phyloP scores from a whole-genome alignment of 2,888 invertebrate genomes.

The Allygus modestus region DNA sequence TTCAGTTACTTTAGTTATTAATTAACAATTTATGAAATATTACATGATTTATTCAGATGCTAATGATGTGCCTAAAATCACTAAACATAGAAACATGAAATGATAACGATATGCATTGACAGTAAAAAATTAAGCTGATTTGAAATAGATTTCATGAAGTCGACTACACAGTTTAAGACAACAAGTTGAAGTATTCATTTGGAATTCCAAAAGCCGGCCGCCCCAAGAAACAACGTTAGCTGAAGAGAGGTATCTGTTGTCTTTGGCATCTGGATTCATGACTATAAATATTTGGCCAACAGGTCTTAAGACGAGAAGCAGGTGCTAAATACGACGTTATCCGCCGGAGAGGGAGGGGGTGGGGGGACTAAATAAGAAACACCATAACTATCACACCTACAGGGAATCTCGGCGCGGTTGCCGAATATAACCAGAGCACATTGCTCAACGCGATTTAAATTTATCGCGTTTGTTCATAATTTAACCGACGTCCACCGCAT shows the following conservation, averaged over 20 bases:
- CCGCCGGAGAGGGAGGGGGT: not conserved
- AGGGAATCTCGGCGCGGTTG: no score
- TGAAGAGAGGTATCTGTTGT: conserved; percentile 5
- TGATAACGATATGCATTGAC: no score
- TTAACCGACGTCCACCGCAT: not conserved
- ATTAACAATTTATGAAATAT: no score
- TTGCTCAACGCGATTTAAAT: not conserved
- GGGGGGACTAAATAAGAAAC: not conserved
- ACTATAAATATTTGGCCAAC: conserved; percentile 35
- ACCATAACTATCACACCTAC: not conserved
- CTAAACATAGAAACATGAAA: no score
- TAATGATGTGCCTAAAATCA: no score
- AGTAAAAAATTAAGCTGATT: no score
- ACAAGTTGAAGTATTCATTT: no score
- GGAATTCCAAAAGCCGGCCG: not conserved
- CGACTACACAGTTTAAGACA: no score
- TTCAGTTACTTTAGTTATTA: no score
- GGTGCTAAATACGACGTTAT: not conserved
- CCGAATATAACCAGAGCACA: no score
- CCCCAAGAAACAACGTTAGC: not conserved
- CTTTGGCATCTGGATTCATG: not conserved
- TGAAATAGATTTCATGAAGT: no score
- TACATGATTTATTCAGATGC: no score
- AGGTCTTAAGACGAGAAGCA: not conserved
- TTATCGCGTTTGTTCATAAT: not conserved